Conservation (phyloP, 2,888 invertebrate species). For the Microctonus brassicae region DNA sequence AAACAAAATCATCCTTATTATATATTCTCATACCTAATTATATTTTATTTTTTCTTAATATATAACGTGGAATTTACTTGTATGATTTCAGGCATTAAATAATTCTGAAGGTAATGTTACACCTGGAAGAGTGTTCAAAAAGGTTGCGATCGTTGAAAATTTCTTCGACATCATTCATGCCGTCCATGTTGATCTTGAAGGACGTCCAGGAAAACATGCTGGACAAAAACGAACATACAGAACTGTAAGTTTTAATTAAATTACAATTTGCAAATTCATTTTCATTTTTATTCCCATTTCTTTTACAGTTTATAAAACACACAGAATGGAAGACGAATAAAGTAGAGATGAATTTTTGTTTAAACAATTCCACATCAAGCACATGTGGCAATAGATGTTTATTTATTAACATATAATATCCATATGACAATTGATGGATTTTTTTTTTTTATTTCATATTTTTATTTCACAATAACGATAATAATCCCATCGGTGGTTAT, state of each 20-base stretch:
- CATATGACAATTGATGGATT: not conserved
- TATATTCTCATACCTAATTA: too few relatives aligned
- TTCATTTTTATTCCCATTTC: too few relatives aligned
- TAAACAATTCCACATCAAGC: not conserved
- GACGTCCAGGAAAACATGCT: constrained; percentile 93
- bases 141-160: constrained; percentile 97
- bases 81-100: constrained; percentile 76
- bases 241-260: constrained; percentile 79
- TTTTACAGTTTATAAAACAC: too few relatives aligned
- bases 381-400: not conserved
- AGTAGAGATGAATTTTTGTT: not conserved
- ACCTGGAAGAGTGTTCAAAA: constrained; percentile 80
- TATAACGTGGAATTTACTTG: constrained; percentile 18
- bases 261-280: too few relatives aligned
- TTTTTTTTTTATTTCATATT: not conserved
- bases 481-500: constrained; percentile 4
- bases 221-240: constrained; percentile 96
- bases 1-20: too few relatives aligned
- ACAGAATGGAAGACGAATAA: too few relatives aligned
- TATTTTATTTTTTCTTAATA: not conserved
- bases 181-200: constrained; percentile 94
- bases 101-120: constrained; percentile 72
- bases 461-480: not conserved
- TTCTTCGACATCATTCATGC: constrained; percentile 97
- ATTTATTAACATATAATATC: too few relatives aligned